phyloP scores from a whole-genome alignment of 2,113 vertebrate genomes.

The Hippocampus abdominalis region DNA sequence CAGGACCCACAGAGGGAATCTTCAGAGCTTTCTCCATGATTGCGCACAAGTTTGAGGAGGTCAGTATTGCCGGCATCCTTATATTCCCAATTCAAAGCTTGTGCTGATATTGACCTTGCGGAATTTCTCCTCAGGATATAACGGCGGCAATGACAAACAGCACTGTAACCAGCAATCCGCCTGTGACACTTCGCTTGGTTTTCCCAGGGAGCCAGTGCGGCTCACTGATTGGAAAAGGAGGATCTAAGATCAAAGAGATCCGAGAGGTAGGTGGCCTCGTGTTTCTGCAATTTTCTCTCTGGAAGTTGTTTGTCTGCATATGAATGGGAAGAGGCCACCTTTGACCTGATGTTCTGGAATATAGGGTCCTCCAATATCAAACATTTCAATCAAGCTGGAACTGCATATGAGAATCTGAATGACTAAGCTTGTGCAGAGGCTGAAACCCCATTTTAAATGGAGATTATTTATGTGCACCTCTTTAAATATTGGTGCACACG shows the following conservation, averaged over 20 bases:
- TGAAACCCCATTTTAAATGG: constrained; percentile 37
- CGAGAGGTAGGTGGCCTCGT: constrained; percentile 78
- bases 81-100: background rate
- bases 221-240: constrained; percentile 92
- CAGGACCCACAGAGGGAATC: constrained; percentile 88
- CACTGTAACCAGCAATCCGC: constrained; percentile 86
- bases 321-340: constrained; percentile 16
- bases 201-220: constrained; percentile 90
- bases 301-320: constrained; percentile 25
- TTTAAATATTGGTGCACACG: constrained; percentile 48
- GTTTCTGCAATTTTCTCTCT: constrained; percentile 9
- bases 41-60: constrained; percentile 93
- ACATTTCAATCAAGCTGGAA: constrained; percentile 31
- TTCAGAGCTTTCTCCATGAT: constrained; percentile 95
- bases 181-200: constrained; percentile 86
- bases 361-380: constrained; percentile 16
- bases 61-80: constrained; percentile 42
- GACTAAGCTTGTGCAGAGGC: constrained; percentile 37
- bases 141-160: constrained; percentile 89
- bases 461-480: constrained; percentile 50
- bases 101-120: constrained; percentile 45
- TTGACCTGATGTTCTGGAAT: constrained; percentile 9
- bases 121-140: constrained; percentile 78
- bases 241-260: constrained; percentile 95
- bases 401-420: constrained; percentile 31